A percentile compares a stretch with the other conserved stretches of the same genome.
Evolutionary conservation across 2,888 invertebrate species (phyloP).

Genomic region (Polyommatus iphigenia): DNA sequence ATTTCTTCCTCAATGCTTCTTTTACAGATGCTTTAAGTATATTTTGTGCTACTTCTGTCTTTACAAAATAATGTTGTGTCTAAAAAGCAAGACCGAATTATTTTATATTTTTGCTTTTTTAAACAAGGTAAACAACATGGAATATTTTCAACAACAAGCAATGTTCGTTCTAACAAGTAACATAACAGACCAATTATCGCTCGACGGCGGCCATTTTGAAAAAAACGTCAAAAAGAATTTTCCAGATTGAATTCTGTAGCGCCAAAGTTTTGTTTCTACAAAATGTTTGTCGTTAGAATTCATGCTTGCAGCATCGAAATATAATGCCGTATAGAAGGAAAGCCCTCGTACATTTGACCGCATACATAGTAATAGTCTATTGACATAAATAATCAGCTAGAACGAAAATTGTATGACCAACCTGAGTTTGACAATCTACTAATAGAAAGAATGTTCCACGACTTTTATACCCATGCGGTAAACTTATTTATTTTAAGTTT

Average conservation of each 20-base stretch:
- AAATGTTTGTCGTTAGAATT: constrained; percentile 4
- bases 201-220: constrained; percentile 10
- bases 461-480: too few relatives aligned
- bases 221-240: constrained; percentile 9
- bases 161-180: neutral
- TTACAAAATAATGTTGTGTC: neutral
- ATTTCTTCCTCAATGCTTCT: too few relatives aligned
- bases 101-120: neutral
- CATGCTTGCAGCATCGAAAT: neutral
- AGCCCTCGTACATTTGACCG: neutral
- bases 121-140: neutral
- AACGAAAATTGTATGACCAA: too few relatives aligned
- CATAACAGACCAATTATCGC: neutral
- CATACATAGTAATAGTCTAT: too few relatives aligned
- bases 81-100: neutral
- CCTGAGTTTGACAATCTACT: neutral
- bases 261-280: neutral
- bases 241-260: constrained; percentile 3
- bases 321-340: neutral
- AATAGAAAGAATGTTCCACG: too few relatives aligned
- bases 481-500: too few relatives aligned
- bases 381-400: too few relatives aligned
- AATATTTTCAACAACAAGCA: neutral
- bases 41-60: neutral
- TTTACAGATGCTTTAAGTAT: too few relatives aligned